phyloP scores from a whole-genome alignment of 1,140 invertebrate species.

The Euglossa dilemma region DNA sequence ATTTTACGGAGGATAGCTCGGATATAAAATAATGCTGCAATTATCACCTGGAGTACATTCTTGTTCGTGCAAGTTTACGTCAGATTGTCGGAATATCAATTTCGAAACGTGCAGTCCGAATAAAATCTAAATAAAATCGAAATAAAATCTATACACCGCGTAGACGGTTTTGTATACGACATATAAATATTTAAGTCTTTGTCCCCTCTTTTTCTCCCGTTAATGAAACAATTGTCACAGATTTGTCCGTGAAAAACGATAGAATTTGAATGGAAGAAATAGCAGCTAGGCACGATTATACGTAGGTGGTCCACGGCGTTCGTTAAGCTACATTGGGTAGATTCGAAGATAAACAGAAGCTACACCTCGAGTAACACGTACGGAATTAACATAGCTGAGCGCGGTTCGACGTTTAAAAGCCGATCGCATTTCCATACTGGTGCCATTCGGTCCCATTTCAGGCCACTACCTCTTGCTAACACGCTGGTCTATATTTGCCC shows the following conservation, averaged over 20 bases:
- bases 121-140: no score
- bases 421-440: slow-evolving; percentile 80
- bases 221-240: background rate
- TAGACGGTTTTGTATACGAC: no score
- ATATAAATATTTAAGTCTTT: no score
- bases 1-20: no score
- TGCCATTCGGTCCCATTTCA: slow-evolving; percentile 76
- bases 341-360: slow-evolving; percentile 81
- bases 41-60: no score
- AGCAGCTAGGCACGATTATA: background rate
- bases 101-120: no score
- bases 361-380: slow-evolving; percentile 80
- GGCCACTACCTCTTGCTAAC: slow-evolving; percentile 67
- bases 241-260: background rate
- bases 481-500: slow-evolving; percentile 75
- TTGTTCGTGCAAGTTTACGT: no score
- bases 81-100: no score
- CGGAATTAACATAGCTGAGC: slow-evolving; percentile 79
- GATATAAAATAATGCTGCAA: no score
- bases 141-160: no score
- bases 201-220: no score
- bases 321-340: slow-evolving; percentile 77
- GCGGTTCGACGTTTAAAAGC: slow-evolving; percentile 75
- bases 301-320: slow-evolving; percentile 76
- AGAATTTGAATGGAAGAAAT: background rate